These are phyloP conservation scores for Acleris cristana DNA, from an alignment of 2,888 invertebrate species.

Conservation along the genomic window DNA sequence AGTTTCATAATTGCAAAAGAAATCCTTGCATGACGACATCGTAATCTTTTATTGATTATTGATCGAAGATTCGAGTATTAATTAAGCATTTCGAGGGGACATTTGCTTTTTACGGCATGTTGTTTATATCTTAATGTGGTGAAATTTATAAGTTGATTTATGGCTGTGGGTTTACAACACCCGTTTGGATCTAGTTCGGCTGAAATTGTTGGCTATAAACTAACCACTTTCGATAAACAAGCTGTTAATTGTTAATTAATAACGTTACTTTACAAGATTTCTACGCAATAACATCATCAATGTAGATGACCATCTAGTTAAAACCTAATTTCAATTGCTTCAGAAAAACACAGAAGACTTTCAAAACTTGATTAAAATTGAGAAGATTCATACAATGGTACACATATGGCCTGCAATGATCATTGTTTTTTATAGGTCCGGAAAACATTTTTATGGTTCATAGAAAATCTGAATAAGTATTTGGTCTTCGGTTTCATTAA, in stretches of 20 bases:
- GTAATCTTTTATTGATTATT: constrained; percentile 26
- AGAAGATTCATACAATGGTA: too few species aligned
- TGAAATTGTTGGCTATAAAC: constrained; percentile 22
- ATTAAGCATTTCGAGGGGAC: constrained; percentile 22
- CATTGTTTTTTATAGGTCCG: too few species aligned
- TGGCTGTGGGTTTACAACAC: constrained; percentile 6
- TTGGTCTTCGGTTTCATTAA: too few species aligned
- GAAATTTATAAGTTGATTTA: constrained; percentile 34
- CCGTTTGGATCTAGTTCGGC: constrained; percentile 22
- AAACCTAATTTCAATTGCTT: constrained; percentile 16
- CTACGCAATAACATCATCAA: constrained; percentile 12
- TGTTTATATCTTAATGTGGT: constrained; percentile 33
- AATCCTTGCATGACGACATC: constrained; percentile 7
- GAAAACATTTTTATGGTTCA: too few species aligned
- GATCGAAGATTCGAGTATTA: constrained; percentile 14
- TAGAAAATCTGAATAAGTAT: too few species aligned
- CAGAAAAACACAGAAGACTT: constrained; percentile 22
- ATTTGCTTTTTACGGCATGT: constrained; percentile 13
- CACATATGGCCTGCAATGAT: too few species aligned
- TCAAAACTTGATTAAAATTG: not conserved
- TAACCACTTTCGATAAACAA: constrained; percentile 29
- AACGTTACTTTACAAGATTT: constrained; percentile 16
- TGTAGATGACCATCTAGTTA: constrained; percentile 3
- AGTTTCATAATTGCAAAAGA: constrained; percentile 24
- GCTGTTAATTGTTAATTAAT: constrained; percentile 28